A percentile compares a stretch with the other conserved stretches of the same genome.
These are phyloP conservation scores for Lamellibrachia luymesi DNA, from an alignment of 1,140 invertebrate species.

Conservation along the genomic window DNA sequence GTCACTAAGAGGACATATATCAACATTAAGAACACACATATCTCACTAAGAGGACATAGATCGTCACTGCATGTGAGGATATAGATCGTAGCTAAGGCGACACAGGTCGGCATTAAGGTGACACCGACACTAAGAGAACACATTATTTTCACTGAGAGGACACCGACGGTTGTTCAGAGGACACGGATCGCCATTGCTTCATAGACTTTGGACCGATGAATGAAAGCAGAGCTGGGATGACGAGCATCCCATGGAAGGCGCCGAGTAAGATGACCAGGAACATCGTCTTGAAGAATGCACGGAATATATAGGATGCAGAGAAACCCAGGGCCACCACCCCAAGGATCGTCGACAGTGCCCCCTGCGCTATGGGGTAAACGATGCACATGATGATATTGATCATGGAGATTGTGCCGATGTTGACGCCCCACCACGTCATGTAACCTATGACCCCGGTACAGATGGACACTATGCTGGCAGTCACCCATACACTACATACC, in stretches of 20 bases:
- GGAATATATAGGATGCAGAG: constrained; percentile 92
- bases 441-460: constrained; percentile 92
- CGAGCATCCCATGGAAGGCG: constrained; percentile 85
- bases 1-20: no score
- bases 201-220: background rate
- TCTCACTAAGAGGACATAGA: no score
- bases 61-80: no score
- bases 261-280: constrained; percentile 94
- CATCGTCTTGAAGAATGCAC: constrained; percentile 98
- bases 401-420: constrained; percentile 96
- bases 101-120: no score
- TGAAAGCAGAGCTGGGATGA: constrained; percentile 81
- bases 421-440: constrained; percentile 93
- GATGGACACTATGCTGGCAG: constrained; percentile 93
- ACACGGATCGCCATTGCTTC: background rate
- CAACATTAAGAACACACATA: no score
- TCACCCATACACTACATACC: constrained; percentile 89
- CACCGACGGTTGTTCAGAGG: no score
- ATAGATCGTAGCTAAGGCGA: no score
- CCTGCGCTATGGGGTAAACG: constrained; percentile 92
- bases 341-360: constrained; percentile 88
- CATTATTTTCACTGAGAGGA: no score
- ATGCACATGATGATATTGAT: constrained; percentile 99
- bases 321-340: constrained; percentile 84
- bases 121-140: no score